Evolutionary conservation across 2,113 vertebrate genomes (phyloP).

Genomic region (Procavia capensis): DNA sequence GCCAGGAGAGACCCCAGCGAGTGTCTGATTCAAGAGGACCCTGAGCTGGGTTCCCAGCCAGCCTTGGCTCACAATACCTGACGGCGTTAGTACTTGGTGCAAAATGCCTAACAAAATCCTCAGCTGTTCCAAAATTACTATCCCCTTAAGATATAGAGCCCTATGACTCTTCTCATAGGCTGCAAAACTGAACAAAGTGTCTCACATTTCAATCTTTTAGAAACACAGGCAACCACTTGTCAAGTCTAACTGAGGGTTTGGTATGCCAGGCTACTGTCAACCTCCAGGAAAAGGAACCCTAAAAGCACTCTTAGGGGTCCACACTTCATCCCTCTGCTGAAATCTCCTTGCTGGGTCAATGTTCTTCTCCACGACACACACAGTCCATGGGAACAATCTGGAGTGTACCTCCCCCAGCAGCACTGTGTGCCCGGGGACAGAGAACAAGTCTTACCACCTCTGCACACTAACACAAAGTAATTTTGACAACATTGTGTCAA

Average conservation of each 20-base stretch:
- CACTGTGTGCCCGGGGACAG: not conserved
- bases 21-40: not conserved
- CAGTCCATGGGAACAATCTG: not conserved
- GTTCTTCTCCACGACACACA: not conserved
- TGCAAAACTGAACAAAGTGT: not conserved
- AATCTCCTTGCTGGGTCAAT: not conserved
- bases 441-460: not conserved
- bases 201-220: not conserved
- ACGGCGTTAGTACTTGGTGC: not conserved
- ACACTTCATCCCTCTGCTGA: accelerated
- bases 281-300: accelerated
- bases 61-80: not conserved
- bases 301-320: not conserved
- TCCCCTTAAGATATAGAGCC: not conserved
- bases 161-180: not conserved
- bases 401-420: accelerated
- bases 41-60: not conserved
- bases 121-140: not conserved
- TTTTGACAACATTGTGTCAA: not conserved
- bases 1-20: not conserved
- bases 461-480: not conserved
- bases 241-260: not conserved
- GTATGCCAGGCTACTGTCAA: not conserved
- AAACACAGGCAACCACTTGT: not conserved
- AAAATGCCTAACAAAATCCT: not conserved